Evolutionary conservation across 2,888 invertebrate species (phyloP), one percentile per base, ranked within the genome.

Genomic region (Pachydiplax longipennis): DNA sequence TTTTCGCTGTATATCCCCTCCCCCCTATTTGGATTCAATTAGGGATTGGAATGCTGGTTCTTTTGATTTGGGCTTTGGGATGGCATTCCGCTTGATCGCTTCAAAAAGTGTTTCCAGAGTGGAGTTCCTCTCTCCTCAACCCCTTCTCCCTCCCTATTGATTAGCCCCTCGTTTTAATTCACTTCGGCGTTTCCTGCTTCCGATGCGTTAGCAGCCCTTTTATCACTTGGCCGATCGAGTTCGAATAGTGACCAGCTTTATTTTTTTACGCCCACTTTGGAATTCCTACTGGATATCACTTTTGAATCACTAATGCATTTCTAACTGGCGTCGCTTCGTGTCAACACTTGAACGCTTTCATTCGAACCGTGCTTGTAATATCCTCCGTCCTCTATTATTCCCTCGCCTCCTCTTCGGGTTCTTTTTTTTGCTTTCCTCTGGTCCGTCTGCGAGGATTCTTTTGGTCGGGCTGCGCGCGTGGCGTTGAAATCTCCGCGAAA

Each of bases 31-130:
- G 87, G 61, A 87, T 87, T 87, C 87, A 87, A 87, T 87, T 87
- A 87, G 87, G 87, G 87, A 87, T 87, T 87, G 87, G 87, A 87
- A 87, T 87, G 87, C 87, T 87, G 87, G 61, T 87, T 87, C 87
- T 87, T 87, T 87, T 87, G 87, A 87, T 87, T 87, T 61, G 61
- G 87, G 87, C 61, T 87, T 87, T 87, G 87, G 87, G 61, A 87
- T 87, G 58, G 61, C 87, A 40, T 87, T 87, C 87, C 87, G 87
- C 87, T 87, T 87, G 61, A 87, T 87, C 87, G 87, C 87, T 87
- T 87, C 37, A 58, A 87, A 87, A 87, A 87, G 87, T 87, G 87
- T 87, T 61, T 87, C 87, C 87, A 87, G 48, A 61, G 61, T 87
- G 87, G 61, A 87, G n/a, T 83, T 83, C 35, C 58, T 22, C 53